Evolutionary conservation across 2,888 invertebrate genomes (phyloP).

Genomic region (Ectropis crepuscularia): DNA sequence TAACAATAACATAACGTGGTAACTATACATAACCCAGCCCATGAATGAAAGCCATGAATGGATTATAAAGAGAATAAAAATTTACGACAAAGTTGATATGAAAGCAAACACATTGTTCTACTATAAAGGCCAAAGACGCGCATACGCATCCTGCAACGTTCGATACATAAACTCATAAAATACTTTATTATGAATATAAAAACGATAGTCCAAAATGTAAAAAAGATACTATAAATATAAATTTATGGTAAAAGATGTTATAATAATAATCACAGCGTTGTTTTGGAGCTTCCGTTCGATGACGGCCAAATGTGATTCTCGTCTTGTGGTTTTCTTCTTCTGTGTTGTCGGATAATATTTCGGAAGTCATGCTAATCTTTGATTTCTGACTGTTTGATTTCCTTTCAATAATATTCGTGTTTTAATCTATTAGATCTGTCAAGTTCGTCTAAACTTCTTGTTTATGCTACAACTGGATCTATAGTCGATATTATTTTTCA

Average conservation of each 20-base stretch:
- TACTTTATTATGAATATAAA: conserved; percentile 78
- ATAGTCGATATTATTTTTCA: too few relatives aligned
- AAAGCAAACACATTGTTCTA: conserved; percentile 45
- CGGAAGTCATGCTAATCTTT: conserved; percentile 28
- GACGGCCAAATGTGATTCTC: conserved; percentile 42
- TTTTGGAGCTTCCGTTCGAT: conserved; percentile 65
- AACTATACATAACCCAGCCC: conserved; percentile 17
- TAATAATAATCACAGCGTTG: conserved; percentile 69
- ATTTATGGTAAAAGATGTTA: conserved; percentile 72
- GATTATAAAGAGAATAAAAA: conserved; percentile 43
- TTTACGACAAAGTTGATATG: conserved; percentile 47
- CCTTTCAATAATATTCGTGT: conserved; percentile 8
- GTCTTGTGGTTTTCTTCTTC: conserved; percentile 36
- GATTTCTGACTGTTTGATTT: conserved; percentile 16
- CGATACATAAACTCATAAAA: conserved; percentile 78
- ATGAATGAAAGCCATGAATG: conserved; percentile 47
- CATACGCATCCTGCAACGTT: conserved; percentile 63
- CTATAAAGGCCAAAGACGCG: conserved; percentile 35
- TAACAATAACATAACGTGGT: neutral
- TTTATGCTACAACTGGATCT: too few relatives aligned
- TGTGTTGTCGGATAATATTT: conserved; percentile 29
- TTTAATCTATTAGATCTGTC: neutral
- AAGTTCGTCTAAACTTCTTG: neutral
- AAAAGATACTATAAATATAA: conserved; percentile 17
- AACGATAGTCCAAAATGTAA: conserved; percentile 56